Evolutionary conservation across 2,888 invertebrate genomes (phyloP).

Genomic region (Nemotelus pantherinus): DNA sequence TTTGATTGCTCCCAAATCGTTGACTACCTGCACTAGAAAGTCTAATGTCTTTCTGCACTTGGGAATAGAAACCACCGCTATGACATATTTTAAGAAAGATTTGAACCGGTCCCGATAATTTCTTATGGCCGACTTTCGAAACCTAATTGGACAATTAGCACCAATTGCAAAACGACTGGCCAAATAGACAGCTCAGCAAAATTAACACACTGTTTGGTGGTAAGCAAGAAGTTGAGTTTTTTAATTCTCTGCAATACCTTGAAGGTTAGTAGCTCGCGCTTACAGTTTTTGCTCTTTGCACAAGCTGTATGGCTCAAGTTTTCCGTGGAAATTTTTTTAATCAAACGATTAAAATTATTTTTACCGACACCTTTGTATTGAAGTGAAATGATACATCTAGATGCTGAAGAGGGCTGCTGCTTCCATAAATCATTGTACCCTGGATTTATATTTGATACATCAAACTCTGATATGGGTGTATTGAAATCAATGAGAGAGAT

Average conservation of each 20-base stretch:
- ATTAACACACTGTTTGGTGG: constrained; percentile 5
- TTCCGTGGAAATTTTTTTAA: constrained; percentile 20
- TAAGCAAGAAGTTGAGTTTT: not conserved
- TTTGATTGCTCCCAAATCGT: too few species aligned
- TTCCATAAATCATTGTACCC: too few species aligned
- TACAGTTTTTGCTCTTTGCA: not conserved
- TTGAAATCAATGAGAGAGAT: too few species aligned
- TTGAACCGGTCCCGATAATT: constrained; percentile 10
- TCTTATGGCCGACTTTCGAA: constrained; percentile 36
- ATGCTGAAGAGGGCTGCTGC: too few species aligned
- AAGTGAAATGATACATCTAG: not conserved
- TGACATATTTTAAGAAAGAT: too few species aligned
- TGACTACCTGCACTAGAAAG: too few species aligned
- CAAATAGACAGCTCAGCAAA: not conserved
- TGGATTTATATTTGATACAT: too few species aligned
- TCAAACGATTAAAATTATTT: constrained; percentile 33
- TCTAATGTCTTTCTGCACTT: too few species aligned
- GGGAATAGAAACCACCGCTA: too few species aligned
- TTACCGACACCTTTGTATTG: constrained; percentile 16
- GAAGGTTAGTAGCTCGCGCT: not conserved
- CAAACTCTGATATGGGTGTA: too few species aligned
- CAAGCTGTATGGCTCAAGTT: not conserved
- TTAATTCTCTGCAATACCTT: not conserved
- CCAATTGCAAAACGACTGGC: constrained; percentile 12
- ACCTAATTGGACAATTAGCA: constrained; percentile 39